Evolutionary conservation across 2,797 vertebrate genomes (phyloP).

Genomic region (Girardinus metallicus): DNA sequence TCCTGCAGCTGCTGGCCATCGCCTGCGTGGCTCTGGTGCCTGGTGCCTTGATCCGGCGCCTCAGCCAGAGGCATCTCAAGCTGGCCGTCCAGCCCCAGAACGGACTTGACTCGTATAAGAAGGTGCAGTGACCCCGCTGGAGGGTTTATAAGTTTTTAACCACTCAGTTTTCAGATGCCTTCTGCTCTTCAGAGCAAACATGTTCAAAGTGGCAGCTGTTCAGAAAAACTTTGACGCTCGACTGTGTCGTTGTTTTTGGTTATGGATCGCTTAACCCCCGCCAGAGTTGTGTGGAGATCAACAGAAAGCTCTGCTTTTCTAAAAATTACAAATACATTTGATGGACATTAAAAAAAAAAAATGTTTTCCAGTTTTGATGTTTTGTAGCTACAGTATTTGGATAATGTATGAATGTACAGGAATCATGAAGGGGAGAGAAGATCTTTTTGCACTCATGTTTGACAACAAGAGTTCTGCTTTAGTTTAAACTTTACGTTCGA

Average conservation of each 20-base stretch:
- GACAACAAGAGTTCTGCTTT: neutral
- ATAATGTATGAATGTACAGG: constrained; percentile 37
- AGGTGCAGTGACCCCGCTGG: constrained; percentile 78
- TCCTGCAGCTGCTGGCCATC: constrained; percentile 89
- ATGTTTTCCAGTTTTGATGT: constrained; percentile 17
- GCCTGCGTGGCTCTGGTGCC: constrained; percentile 90
- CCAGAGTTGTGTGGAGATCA: neutral
- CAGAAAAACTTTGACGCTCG: constrained; percentile 6
- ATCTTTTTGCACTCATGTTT: constrained; percentile 10
- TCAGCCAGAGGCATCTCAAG: constrained; percentile 82
- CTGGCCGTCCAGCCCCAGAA: constrained; percentile 66
- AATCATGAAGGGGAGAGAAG: constrained; percentile 5
- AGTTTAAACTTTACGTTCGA: constrained; percentile 28
- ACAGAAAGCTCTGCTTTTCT: constrained; percentile 5
- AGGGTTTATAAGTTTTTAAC: neutral
- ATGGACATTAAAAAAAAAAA: neutral
- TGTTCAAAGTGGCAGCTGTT: constrained; percentile 23
- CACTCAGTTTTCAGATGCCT: constrained; percentile 2
- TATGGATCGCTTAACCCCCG: constrained; percentile 9
- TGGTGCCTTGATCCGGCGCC: constrained; percentile 87
- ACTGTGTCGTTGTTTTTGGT: neutral
- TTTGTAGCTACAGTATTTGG: constrained; percentile 10
- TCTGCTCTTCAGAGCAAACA: constrained; percentile 14
- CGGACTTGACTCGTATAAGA: constrained; percentile 72
- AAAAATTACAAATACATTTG: constrained; percentile 12